Evolutionary conservation across 1,140 invertebrate genomes (phyloP).

Genomic region (Piezodorus guildinii): DNA sequence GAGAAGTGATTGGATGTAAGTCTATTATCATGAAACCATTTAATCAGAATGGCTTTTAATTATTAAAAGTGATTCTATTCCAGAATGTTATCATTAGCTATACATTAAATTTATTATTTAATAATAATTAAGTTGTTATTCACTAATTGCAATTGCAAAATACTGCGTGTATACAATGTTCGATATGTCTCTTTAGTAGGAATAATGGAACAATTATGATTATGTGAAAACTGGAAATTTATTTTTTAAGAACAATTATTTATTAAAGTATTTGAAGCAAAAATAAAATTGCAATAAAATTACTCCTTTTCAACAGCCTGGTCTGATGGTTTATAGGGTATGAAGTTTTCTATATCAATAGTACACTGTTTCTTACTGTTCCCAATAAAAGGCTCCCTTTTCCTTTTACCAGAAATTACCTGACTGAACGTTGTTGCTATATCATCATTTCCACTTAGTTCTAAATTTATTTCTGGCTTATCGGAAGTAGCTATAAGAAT

Average conservation of each 20-base stretch:
- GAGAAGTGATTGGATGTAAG: no score
- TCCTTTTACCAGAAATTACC: constrained; percentile 37
- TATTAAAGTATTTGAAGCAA: no score
- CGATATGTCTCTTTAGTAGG: no score
- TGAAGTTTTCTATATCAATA: constrained; percentile 65
- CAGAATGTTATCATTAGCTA: no score
- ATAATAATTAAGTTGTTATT: no score
- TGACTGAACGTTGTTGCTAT: constrained; percentile 36
- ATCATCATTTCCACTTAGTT: constrained; percentile 34
- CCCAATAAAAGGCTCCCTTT: constrained; percentile 38
- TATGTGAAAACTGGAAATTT: no score
- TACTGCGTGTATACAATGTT: no score
- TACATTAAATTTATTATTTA: no score
- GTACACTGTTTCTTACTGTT: constrained; percentile 40
- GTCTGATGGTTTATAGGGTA: constrained; percentile 75
- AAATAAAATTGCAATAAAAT: constrained; percentile 36
- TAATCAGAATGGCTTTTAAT: background rate
- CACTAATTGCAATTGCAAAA: no score
- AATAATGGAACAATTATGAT: no score
- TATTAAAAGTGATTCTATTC: no score
- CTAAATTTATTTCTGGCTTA: constrained; percentile 32
- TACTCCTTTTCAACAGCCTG: constrained; percentile 80
- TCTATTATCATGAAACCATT: background rate
- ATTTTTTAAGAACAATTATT: no score
- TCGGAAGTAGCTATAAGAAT: constrained; percentile 25